Evolutionary conservation across 2,888 invertebrate genomes (phyloP).

Genomic region (Eupithecia subfuscata): DNA sequence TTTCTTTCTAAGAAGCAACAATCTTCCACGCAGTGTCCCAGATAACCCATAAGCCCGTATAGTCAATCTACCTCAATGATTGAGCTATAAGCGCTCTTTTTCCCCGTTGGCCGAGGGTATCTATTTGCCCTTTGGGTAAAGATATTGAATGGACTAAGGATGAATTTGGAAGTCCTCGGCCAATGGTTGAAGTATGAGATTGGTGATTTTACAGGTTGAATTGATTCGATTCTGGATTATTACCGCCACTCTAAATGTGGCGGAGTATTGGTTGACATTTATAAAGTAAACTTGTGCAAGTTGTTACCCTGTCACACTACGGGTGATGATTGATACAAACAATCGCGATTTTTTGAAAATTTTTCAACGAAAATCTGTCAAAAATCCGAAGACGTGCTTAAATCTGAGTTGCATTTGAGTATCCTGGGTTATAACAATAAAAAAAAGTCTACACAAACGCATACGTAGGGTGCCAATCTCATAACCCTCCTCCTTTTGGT

Average conservation of each 20-base stretch:
- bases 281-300: not conserved
- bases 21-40: slow-evolving; percentile 27
- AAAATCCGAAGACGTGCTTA: no score
- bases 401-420: no score
- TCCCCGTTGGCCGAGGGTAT: slow-evolving; percentile 41
- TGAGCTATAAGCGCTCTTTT: slow-evolving; percentile 42
- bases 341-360: no score
- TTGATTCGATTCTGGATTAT: not conserved
- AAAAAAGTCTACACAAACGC: no score
- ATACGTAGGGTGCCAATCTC: no score
- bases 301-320: not conserved
- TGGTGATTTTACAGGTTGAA: not conserved
- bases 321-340: not conserved
- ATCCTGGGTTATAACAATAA: no score
- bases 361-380: no score
- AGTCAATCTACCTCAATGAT: slow-evolving; percentile 39
- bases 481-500: no score
- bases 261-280: not conserved
- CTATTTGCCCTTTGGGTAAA: slow-evolving; percentile 39
- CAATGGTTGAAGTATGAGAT: not conserved
- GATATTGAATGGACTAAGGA: slow-evolving; percentile 36
- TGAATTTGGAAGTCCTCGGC: slow-evolving; percentile 13
- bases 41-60: slow-evolving; percentile 34
- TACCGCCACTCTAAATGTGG: not conserved
- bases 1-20: not conserved